phyloP scores from a whole-genome alignment of 2,113 vertebrate species.

The Notothenia rossii region DNA sequence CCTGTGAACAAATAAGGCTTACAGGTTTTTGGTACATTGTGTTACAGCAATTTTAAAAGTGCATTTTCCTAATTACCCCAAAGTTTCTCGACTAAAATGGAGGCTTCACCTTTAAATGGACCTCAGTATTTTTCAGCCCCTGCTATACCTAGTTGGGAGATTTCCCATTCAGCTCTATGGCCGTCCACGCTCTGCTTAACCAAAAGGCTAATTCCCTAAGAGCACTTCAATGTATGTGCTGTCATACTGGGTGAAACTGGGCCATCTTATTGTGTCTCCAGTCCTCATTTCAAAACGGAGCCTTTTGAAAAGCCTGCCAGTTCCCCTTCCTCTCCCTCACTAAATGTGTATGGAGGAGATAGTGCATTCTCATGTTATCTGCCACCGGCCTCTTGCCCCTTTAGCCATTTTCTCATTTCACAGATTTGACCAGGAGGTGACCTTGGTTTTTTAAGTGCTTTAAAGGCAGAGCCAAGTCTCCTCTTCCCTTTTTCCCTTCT shows the following conservation, averaged over 20 bases:
- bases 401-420: constrained; percentile 83
- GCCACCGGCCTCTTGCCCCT: constrained; percentile 72
- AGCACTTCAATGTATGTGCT: constrained; percentile 59
- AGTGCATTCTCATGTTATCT: constrained; percentile 85
- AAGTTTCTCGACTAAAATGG: neutral
- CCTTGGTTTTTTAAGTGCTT: constrained; percentile 83
- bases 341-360: constrained; percentile 80
- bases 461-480: constrained; percentile 75
- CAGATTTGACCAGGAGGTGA: constrained; percentile 82
- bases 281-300: constrained; percentile 53
- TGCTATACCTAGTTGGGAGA: constrained; percentile 12
- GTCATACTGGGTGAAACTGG: constrained; percentile 67
- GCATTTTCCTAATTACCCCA: constrained; percentile 1
- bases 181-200: constrained; percentile 35
- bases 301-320: constrained; percentile 62
- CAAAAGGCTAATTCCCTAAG: constrained; percentile 66
- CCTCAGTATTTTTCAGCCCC: constrained; percentile 3
- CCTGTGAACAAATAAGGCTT: constrained; percentile 9
- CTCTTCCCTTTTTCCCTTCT: constrained; percentile 48
- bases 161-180: constrained; percentile 38
- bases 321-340: constrained; percentile 45
- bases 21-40: constrained; percentile 1
- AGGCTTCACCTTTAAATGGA: constrained; percentile 34
- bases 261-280: constrained; percentile 72
- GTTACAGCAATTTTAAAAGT: neutral